phyloP scores from a whole-genome alignment of 2,113 vertebrate genomes.

The Procavia capensis region DNA sequence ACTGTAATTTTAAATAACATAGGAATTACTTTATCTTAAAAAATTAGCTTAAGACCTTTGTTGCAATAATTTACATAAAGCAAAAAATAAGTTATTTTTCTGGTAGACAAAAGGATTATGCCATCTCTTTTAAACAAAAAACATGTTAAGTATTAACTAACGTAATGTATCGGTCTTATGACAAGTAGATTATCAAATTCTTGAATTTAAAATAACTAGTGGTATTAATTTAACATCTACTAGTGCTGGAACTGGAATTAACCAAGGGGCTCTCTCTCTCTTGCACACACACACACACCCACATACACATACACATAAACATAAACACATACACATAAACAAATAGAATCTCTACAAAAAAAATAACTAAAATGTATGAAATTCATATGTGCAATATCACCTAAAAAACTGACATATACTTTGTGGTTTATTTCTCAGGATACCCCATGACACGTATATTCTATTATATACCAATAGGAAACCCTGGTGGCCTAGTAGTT shows the following conservation, averaged over 20 bases:
- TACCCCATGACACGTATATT: neutral
- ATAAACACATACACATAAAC: neutral
- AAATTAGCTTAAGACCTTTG: neutral
- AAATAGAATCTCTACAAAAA: neutral
- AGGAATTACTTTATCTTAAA: neutral
- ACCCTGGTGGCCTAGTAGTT: too few species aligned
- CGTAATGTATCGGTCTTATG: neutral
- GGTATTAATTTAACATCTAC: neutral
- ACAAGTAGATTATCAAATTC: neutral
- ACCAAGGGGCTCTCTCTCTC: too few species aligned
- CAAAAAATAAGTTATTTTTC: neutral
- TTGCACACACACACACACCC: neutral
- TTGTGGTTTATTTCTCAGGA: neutral
- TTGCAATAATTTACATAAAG: neutral
- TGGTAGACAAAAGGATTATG: neutral
- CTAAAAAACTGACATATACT: neutral
- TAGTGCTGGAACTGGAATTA: neutral
- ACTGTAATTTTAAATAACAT: constrained; percentile 16
- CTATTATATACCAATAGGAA: neutral
- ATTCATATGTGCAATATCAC: neutral
- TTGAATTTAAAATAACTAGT: neutral
- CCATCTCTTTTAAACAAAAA: neutral
- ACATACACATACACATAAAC: neutral
- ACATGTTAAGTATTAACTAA: neutral
- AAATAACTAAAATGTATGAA: neutral